Base-by-base conservation (phyloP, 2,888 invertebrate genomes). In the Andrena marginata region DNA sequence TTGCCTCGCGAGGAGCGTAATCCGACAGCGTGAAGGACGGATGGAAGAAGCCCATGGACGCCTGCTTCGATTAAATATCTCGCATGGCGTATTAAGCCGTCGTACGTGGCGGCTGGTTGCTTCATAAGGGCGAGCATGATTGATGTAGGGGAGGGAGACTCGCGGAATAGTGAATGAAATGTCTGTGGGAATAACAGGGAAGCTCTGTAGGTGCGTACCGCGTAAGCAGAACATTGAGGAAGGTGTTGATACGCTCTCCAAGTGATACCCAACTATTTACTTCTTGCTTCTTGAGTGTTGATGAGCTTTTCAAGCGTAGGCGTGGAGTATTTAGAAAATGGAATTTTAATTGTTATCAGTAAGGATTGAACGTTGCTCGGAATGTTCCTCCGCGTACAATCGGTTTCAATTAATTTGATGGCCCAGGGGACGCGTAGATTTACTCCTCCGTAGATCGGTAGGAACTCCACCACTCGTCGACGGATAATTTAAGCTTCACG, bases 1-100 rank as follows among this genome's bases (percentile, higher is more conserved):
- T 29, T 29, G 26, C 70, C 62, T 83, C 59, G 49, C 64, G 63
- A 81, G 77, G 67, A 76, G 77, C 42, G 63, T 77, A 71, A 88
- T 79, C 56, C 74, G 62, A 33, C 54, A 59, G 64, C 68, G 33
- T 13, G 48, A 70, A 54, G 62, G 65, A 74, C 59, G 54, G 70
- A 60, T 33, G 8, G 29, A 23, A 48, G 74, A 60, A 56, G 67
- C 26, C 64, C 54, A 42, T 29, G 26, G 48, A 65, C 33, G 73
- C 65, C 74, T 63, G 10, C n/a, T 51, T 60, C 77, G 82, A 73
- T 81, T 63, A 77, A 77, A 60, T 70, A 65, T 48, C 68, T 35
- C n/a, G 26, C 20, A 48, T n/a, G 29, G 6, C 10, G 54, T 59
- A 64, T 68, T 78, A 69, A 75, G 31, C 13, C n/a, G 20, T 62